Base-by-base conservation (phyloP, 2,113 vertebrate genomes). In the Sinocyclocheilus anophthalmus region DNA sequence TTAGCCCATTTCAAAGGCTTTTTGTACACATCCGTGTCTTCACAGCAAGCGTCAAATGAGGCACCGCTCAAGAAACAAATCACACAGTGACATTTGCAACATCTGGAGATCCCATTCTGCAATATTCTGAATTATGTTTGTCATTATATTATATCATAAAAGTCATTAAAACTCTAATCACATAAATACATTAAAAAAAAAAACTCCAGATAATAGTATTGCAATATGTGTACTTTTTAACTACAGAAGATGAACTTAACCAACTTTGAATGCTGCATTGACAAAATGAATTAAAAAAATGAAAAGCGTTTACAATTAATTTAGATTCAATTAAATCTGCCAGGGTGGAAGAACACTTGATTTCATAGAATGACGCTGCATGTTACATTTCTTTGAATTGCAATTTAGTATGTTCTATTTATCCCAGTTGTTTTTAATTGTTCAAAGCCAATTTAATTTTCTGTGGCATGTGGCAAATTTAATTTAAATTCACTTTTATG, bases 81-180 rank as follows among this genome's bases (percentile, higher is more conserved):
- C 80, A 53, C 33, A 26, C 24, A 82, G 39, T 81, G 57, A 63
- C 59, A 81, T 81, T 65, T 3, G 14, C n/a, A 81, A 81, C 78
- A 81, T 81, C 79, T 81, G 79, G 59, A 67, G 59, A 77, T 53
- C 24, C 8, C n/a, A 65, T 67, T 81, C 22, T 24, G 59, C 22
- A 48, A 24, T 48, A 81, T 81, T 81, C 39, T 48, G n/a, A 61
- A 67, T 65, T 42, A 26, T 42, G 50, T 78, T 37, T 57, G 76
- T 20, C 9, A 37, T 33, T 72, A 42, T 11, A 78, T 33, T 78
- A 37, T 39, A 67, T 45, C n/a, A 65, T 80, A 16, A 80, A 61
- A 57, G 26, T 37, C 24, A 61, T 55, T 61, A 39, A 79, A 30
- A 59, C 76, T 12, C 6, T 37, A 59, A 78, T 57, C 53, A 33